phyloP scores from a whole-genome alignment of 2,888 invertebrate genomes.

The Eubasilissa splendida region DNA sequence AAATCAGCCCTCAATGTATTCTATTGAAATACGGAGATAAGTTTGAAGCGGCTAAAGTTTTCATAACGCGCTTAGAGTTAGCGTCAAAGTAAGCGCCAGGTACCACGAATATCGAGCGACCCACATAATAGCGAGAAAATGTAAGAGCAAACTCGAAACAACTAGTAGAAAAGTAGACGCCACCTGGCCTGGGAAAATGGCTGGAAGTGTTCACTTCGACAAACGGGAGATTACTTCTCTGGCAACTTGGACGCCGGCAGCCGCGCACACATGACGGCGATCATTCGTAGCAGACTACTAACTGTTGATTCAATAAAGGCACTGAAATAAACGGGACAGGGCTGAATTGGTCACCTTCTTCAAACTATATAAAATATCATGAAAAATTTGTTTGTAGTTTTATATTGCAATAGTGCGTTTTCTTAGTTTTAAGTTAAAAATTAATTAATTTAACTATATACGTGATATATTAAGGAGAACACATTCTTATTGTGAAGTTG shows the following conservation, averaged over 20 bases:
- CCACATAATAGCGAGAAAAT: not conserved
- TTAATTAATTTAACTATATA: too few relatives aligned
- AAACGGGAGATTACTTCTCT: not conserved
- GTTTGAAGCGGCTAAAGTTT: constrained; percentile 24
- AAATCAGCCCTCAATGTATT: too few relatives aligned
- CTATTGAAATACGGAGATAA: not conserved
- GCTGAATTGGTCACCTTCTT: not conserved
- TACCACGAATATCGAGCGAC: not conserved
- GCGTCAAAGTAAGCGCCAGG: constrained; percentile 2
- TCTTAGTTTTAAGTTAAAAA: too few relatives aligned
- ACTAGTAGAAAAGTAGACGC: not conserved
- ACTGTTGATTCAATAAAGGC: constrained; percentile 45
- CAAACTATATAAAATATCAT: too few relatives aligned
- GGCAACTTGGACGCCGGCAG: not conserved
- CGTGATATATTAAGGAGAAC: too few relatives aligned
- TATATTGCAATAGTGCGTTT: too few relatives aligned
- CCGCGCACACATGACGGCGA: constrained; percentile 16
- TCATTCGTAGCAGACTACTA: constrained; percentile 20
- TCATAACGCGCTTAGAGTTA: constrained; percentile 2
- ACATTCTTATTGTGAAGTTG: too few relatives aligned
- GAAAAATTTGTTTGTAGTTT: too few relatives aligned
- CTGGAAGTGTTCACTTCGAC: not conserved
- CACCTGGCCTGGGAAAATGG: not conserved
- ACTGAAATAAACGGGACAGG: constrained; percentile 33
- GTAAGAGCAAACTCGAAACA: not conserved